A percentile compares a stretch with the other conserved stretches of the same genome.
phyloP scores from a whole-genome alignment of 2,113 vertebrate species.

The Hippopotamus amphibius region DNA sequence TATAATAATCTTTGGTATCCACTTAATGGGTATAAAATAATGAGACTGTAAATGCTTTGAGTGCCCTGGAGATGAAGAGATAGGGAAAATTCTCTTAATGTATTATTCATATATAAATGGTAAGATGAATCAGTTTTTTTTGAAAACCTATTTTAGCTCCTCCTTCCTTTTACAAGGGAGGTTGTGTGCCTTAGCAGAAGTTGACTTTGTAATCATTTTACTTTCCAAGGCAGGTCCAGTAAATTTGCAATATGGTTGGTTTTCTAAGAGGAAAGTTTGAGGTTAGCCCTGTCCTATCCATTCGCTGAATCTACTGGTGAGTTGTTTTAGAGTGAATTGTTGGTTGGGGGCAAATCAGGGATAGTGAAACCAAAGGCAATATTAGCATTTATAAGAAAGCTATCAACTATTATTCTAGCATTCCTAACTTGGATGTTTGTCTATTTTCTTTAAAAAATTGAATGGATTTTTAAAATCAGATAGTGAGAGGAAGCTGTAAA shows the following conservation, averaged over 20 bases:
- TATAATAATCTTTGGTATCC: slow-evolving; percentile 59
- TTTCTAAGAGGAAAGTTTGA: slow-evolving; percentile 48
- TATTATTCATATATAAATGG: slow-evolving; percentile 52
- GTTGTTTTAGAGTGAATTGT: slow-evolving; percentile 50
- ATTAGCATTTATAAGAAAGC: not conserved
- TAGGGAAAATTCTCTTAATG: slow-evolving; percentile 43
- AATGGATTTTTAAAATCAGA: slow-evolving; percentile 24
- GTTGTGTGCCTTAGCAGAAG: not conserved
- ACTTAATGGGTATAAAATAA: slow-evolving; percentile 60
- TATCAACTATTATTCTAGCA: not conserved
- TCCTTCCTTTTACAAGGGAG: slow-evolving; percentile 1
- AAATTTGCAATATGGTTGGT: not conserved
- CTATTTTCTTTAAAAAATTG: slow-evolving; percentile 24
- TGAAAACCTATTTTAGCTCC: not conserved
- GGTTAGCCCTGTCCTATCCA: not conserved
- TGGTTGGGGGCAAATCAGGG: not conserved
- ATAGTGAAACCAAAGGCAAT: not conserved
- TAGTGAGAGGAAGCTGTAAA: not conserved
- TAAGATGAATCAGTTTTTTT: slow-evolving; percentile 3
- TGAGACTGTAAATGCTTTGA: slow-evolving; percentile 61
- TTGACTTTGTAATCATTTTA: slow-evolving; percentile 46
- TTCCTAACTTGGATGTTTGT: not conserved
- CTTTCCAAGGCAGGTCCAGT: not conserved
- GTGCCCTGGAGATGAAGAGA: slow-evolving; percentile 54
- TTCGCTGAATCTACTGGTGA: not conserved